phyloP scores from a whole-genome alignment of 1,140 invertebrate genomes.

The Cydia splendana region DNA sequence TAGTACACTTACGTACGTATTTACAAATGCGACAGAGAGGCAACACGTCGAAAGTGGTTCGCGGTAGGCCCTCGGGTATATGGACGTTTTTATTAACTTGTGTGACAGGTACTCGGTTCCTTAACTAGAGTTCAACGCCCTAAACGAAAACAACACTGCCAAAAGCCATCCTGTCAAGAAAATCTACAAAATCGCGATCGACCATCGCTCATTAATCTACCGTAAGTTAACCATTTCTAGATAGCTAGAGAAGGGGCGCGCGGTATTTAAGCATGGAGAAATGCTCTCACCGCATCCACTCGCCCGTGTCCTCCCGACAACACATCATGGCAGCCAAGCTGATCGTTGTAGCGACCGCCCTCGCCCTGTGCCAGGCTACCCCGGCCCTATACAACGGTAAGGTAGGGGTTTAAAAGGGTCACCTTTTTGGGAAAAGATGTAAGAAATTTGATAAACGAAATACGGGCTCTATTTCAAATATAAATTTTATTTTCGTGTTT shows the following conservation, averaged over 20 bases:
- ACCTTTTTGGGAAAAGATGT: neutral
- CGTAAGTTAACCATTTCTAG: slow-evolving; percentile 54
- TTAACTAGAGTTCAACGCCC: slow-evolving; percentile 20
- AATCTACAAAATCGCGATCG: slow-evolving; percentile 47
- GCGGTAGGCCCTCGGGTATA: too few relatives aligned
- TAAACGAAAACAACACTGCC: slow-evolving; percentile 21
- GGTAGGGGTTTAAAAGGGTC: slow-evolving; percentile 12
- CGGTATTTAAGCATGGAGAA: slow-evolving; percentile 74
- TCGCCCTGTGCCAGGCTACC: neutral
- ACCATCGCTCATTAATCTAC: slow-evolving; percentile 59
- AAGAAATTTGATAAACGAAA: too few relatives aligned
- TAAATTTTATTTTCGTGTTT: too few relatives aligned
- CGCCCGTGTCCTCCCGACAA: slow-evolving; percentile 51
- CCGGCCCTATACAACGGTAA: slow-evolving; percentile 62
- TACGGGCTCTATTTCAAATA: too few relatives aligned
- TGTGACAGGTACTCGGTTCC: neutral
- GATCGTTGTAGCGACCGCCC: neutral
- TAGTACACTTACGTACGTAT: too few relatives aligned
- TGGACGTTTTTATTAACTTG: too few relatives aligned
- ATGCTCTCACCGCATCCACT: slow-evolving; percentile 75
- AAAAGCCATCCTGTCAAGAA: neutral
- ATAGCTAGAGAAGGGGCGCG: slow-evolving; percentile 56
- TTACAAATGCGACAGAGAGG: too few relatives aligned
- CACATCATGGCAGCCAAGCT: neutral
- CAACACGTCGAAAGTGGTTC: too few relatives aligned